Base-by-base conservation (phyloP, 2,113 vertebrate species). In the Morone chrysops region DNA sequence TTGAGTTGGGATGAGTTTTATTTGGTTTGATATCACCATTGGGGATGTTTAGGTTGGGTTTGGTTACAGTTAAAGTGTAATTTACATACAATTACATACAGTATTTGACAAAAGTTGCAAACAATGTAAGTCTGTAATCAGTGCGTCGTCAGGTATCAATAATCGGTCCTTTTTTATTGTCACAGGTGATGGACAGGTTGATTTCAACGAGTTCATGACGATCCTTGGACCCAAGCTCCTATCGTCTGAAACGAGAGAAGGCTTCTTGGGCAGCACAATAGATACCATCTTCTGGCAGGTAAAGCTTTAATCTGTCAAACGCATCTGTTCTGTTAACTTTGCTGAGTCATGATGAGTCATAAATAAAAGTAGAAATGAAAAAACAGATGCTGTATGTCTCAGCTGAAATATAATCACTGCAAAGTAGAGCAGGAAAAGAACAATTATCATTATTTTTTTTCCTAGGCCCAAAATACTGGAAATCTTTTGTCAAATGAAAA, bases 211-310 rank as follows among this genome's bases (percentile, higher is more conserved):
- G 92, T 99, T 99, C 91, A 99, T 99, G 98, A 99, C 98, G 18
- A 99, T 99, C 90, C 96, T 99, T 54, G 98, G 98, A 57, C 98
- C 98, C 31, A 99, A 99, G 80, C 96, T 99, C 75, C 95, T 99
- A 70, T 98, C 97, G 0, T 98, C 97, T 0, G 98, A 99, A 94
- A 97, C 96, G 25, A 96, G 98, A 18, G 98, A 99, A 48, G 96
- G 97, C 82, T 99, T 99, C 89, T 96, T 99, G 79, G 98, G 98
- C 67, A 98, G 96, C 88, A 98, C 97, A 77, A 99, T 99, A 94
- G 98, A 99, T 85, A 98, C 96, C 95, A 99, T 99, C 95, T 99
- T 99, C 95, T 99, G 98, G 98, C 98, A 99, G 97, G 98, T 99
- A 91, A 94, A 88, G 14, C n/a, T 73, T 25, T 13, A 8, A 38